These are phyloP conservation scores for Etheostoma spectabile DNA, from an alignment of 2,113 vertebrate species.

Conservation along the genomic window DNA sequence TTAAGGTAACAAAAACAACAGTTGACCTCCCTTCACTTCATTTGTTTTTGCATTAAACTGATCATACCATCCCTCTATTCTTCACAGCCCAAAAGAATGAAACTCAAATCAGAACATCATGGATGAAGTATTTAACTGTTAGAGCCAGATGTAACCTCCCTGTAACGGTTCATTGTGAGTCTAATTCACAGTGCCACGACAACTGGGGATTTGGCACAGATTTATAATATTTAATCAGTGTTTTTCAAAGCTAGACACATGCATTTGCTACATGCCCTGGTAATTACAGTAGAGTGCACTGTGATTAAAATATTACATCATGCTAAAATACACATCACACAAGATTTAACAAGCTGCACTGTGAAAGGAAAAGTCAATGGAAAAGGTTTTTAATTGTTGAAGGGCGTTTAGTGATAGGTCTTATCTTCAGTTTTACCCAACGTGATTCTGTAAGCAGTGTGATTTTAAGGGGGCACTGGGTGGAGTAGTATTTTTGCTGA, in stretches of 20 bases:
- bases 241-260: neutral
- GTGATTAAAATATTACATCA: neutral
- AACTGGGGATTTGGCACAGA: conserved; percentile 2
- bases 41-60: conserved; percentile 42
- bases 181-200: neutral
- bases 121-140: neutral
- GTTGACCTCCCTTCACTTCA: conserved; percentile 11
- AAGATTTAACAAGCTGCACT: neutral
- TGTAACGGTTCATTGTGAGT: neutral
- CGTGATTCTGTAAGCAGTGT: neutral
- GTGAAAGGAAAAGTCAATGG: neutral
- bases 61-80: conserved; percentile 17
- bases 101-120: conserved; percentile 13
- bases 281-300: neutral
- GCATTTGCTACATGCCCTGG: neutral
- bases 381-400: neutral
- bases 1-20: conserved; percentile 15
- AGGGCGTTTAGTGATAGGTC: neutral
- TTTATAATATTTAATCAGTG: neutral
- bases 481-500: conserved; percentile 22
- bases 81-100: conserved; percentile 1
- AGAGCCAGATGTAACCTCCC: neutral
- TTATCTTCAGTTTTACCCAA: conserved; percentile 22
- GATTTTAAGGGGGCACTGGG: neutral
- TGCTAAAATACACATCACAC: neutral